Base-by-base conservation (phyloP, 2,113 vertebrate species). In the Ctenodactylus gundi region DNA sequence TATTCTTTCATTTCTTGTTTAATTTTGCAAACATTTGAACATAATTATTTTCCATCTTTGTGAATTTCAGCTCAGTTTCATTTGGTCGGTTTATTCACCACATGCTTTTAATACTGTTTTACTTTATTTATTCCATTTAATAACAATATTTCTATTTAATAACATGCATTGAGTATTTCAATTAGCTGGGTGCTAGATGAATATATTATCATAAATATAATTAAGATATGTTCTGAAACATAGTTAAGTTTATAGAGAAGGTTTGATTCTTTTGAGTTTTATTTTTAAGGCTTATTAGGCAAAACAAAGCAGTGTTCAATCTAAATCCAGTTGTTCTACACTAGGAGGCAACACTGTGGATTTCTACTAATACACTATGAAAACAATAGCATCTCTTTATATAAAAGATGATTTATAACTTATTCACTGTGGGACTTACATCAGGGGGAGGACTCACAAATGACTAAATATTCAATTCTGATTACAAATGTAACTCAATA, bases 401-500 rank as follows among this genome's bases (percentile, higher is more conserved):
- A 65, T 88, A 93, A 85, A 93, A 81, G 60, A 90, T n/a, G 34
- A 53, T 65, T 80, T 14, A 64, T 62, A n/a, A 73, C 18, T 64
- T 89, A 70, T 36, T 88, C 15, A 8, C 25, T 44, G 36, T 7
- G 62, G 25, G 64, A 0, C 11, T 78, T 49, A 46, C 73, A 88
- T 25, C 36, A 84, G 51, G 34, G 89, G 64, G 27, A 84, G 3
- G 15, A 78, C 39, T 88, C 39, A 80, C 58, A 93, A 62, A 94
- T 90, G 60, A 92, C 60, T 94, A 86, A 80, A 27, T 70, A 90
- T 88, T 92, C 46, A 72, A 88, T 34, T 88, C 23, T 73, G 7
- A 92, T 77, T 83, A 46, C 62, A 73, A 94, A 88, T 31, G 21
- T 44, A 58, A 7, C 29, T 7, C 77, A 34, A 86, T 55, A 18